These are phyloP conservation scores for Acleris laterana DNA, from an alignment of 2,888 invertebrate genomes.

Conservation along the genomic window DNA sequence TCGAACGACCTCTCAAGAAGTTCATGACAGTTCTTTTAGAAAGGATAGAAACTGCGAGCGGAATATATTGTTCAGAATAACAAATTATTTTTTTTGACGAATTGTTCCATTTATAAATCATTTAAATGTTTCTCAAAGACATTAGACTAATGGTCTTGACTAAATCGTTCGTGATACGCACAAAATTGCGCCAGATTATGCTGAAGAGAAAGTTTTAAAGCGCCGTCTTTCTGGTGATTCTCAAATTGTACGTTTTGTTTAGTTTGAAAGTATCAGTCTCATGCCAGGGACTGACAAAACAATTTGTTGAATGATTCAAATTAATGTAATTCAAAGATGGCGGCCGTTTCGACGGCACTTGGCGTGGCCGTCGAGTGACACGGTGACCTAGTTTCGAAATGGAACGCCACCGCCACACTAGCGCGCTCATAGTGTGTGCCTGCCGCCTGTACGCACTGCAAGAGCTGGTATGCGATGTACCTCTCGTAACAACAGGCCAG, in stretches of 20 bases:
- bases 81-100: too few relatives aligned
- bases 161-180: slow-evolving; percentile 51
- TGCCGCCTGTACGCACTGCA: slow-evolving; percentile 56
- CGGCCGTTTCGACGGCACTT: slow-evolving; percentile 72
- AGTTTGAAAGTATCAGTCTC: neutral
- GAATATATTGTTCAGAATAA: neutral
- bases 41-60: slow-evolving; percentile 14
- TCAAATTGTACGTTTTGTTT: too few relatives aligned
- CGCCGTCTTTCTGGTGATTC: slow-evolving; percentile 58
- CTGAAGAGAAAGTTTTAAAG: slow-evolving; percentile 73
- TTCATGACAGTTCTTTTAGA: slow-evolving; percentile 20
- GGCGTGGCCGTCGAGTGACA: slow-evolving; percentile 79
- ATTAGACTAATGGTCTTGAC: too few relatives aligned
- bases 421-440: slow-evolving; percentile 61
- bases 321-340: slow-evolving; percentile 78
- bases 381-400: slow-evolving; percentile 82
- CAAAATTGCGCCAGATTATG: slow-evolving; percentile 62
- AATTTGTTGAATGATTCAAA: slow-evolving; percentile 54
- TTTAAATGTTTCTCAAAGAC: neutral
- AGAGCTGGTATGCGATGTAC: slow-evolving; percentile 25
- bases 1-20: slow-evolving; percentile 40
- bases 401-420: slow-evolving; percentile 78
- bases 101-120: neutral
- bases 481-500: neutral
- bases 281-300: slow-evolving; percentile 1